Evolutionary conservation across 2,113 vertebrate genomes (phyloP).

Genomic region (Arenaria interpres): DNA sequence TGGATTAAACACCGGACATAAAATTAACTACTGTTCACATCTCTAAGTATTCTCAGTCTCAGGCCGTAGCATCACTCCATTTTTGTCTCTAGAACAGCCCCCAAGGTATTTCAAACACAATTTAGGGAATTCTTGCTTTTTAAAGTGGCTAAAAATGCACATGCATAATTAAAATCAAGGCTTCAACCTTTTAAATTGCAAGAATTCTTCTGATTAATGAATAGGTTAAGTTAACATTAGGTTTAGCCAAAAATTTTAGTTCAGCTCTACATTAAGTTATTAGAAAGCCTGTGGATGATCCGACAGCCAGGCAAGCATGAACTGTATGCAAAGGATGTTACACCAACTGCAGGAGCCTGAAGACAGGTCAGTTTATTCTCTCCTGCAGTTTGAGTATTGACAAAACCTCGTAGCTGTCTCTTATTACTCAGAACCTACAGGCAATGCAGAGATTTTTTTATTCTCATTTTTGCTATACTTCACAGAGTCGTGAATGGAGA

Average conservation of each 20-base stretch:
- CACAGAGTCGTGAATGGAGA: not conserved
- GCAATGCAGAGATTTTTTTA: not conserved
- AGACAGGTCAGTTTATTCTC: not conserved
- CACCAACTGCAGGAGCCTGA: not conserved
- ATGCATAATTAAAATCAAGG: not conserved
- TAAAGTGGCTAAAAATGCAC: not conserved
- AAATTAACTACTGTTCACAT: not conserved
- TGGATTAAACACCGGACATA: not conserved
- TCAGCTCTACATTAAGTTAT: not conserved
- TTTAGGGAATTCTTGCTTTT: not conserved
- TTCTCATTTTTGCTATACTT: not conserved
- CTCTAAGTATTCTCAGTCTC: not conserved
- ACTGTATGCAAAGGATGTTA: not conserved
- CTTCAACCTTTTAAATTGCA: not conserved
- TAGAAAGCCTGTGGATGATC: not conserved
- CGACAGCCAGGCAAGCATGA: not conserved
- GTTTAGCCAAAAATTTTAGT: not conserved
- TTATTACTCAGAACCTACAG: not conserved
- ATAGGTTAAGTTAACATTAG: not conserved
- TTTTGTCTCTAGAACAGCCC: not conserved
- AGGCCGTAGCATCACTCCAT: not conserved
- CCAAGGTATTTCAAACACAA: not conserved
- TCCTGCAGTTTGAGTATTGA: not conserved
- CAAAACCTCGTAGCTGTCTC: not conserved
- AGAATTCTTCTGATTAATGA: not conserved